Evolutionary conservation across 2,888 invertebrate species (phyloP).

Genomic region (Metacarcinus magister): DNA sequence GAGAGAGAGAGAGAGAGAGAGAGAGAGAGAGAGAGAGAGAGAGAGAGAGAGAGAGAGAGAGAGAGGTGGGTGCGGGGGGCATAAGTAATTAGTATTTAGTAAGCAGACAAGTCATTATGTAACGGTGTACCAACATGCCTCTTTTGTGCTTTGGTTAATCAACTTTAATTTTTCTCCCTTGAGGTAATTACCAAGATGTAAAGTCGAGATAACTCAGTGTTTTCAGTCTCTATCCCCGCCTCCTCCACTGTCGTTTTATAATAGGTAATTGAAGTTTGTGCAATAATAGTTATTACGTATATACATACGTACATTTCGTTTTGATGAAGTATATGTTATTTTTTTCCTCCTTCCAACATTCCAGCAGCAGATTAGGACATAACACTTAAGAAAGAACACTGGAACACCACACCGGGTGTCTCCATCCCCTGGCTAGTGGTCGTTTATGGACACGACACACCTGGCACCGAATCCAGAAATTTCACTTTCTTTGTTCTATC

Average conservation of each 20-base stretch:
- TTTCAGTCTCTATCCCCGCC: not conserved
- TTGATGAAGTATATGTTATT: not conserved
- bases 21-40: not conserved
- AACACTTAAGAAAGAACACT: not conserved
- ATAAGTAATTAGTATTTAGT: constrained; percentile 17
- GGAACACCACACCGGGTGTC: not conserved
- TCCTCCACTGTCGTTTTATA: not conserved
- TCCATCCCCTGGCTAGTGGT: not conserved
- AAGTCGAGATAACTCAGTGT: not conserved
- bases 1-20: constrained; percentile 36
- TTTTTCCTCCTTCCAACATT: not conserved
- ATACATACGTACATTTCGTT: not conserved
- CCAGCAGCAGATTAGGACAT: not conserved
- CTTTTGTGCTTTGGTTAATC: not conserved
- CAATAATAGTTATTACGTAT: constrained; percentile 9
- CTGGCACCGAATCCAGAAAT: not conserved
- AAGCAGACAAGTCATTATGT: not conserved
- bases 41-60: not conserved
- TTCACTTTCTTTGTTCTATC: constrained; percentile 32
- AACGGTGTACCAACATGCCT: constrained; percentile 34
- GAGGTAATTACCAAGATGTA: constrained; percentile 32
- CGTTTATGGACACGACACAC: not conserved
- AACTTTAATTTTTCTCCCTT: not conserved
- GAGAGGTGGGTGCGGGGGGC: not conserved
- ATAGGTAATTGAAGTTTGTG: not conserved